Percentiles rank a stretch among this genome's conserved stretches.
phyloP scores from a whole-genome alignment of 2,888 invertebrate species.

The Drymonia ruficornis region DNA sequence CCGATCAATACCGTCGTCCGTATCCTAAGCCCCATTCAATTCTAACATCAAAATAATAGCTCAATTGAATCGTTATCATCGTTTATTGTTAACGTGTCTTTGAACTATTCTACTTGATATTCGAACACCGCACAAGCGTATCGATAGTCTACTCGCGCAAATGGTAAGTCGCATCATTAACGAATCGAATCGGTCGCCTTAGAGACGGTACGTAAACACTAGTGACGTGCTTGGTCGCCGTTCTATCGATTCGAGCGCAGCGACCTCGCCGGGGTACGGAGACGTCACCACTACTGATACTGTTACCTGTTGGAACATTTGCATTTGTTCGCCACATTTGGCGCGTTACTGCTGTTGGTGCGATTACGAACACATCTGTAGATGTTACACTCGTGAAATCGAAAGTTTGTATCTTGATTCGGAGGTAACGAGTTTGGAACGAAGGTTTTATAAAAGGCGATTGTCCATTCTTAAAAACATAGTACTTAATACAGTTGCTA shows the following conservation, averaged over 20 bases:
- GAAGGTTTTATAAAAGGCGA: no score
- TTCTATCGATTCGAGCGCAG: conserved; percentile 64
- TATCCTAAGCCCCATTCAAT: not conserved
- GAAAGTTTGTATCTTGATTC: no score
- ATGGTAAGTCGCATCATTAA: conserved; percentile 38
- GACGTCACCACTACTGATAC: conserved; percentile 52
- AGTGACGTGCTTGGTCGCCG: conserved; percentile 52
- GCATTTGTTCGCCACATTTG: conserved; percentile 3
- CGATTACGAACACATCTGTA: not conserved
- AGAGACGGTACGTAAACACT: conserved; percentile 72
- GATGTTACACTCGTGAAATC: no score
- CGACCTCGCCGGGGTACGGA: conserved; percentile 45
- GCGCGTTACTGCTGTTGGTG: not conserved
- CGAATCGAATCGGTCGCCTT: conserved; percentile 72
- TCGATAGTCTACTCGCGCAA: conserved; percentile 15
- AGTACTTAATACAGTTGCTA: no score
- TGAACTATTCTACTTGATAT: not conserved
- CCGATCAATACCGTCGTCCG: not conserved
- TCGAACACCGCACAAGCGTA: conserved; percentile 1
- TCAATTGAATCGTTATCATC: conserved; percentile 3
- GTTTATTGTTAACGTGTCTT: conserved; percentile 6
- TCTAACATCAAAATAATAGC: not conserved
- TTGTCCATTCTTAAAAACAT: no score
- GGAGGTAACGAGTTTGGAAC: no score
- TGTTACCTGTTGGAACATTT: conserved; percentile 18